Evolutionary conservation across 1,140 invertebrate genomes (phyloP).

Genomic region (Rhopalosiphum padi): DNA sequence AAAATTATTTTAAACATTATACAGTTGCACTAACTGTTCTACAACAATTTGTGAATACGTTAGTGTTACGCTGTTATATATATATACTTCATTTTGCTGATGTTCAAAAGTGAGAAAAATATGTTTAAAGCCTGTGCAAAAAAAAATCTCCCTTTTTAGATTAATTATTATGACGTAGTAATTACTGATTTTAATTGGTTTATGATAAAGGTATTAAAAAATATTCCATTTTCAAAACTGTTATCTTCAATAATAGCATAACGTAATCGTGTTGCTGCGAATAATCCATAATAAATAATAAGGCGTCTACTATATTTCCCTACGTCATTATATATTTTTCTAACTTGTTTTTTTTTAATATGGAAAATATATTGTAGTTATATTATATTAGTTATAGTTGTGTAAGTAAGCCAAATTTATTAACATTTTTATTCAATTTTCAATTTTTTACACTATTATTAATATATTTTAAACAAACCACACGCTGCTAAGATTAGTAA

Average conservation of each 20-base stretch:
- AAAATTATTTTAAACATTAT: neutral
- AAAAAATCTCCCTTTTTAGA: neutral
- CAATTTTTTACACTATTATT: neutral
- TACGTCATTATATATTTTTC: neutral
- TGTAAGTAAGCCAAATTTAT: neutral
- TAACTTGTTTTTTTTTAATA: neutral
- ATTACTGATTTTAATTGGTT: neutral
- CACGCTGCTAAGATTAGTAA: no score
- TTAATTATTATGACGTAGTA: neutral
- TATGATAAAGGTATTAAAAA: constrained; percentile 12
- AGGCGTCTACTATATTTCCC: neutral
- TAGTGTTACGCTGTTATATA: neutral
- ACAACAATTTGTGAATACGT: neutral
- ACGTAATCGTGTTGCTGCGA: neutral
- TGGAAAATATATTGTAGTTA: neutral
- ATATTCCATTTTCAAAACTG: neutral
- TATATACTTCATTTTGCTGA: neutral
- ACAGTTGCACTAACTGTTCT: neutral
- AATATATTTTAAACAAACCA: neutral
- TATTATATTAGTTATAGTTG: neutral
- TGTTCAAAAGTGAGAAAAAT: neutral
- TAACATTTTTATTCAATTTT: neutral
- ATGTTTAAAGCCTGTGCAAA: neutral
- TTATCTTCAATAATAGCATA: neutral
- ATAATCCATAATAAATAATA: neutral